Conservation (phyloP, 2,113 vertebrate species). For the Megalops atlanticus region DNA sequence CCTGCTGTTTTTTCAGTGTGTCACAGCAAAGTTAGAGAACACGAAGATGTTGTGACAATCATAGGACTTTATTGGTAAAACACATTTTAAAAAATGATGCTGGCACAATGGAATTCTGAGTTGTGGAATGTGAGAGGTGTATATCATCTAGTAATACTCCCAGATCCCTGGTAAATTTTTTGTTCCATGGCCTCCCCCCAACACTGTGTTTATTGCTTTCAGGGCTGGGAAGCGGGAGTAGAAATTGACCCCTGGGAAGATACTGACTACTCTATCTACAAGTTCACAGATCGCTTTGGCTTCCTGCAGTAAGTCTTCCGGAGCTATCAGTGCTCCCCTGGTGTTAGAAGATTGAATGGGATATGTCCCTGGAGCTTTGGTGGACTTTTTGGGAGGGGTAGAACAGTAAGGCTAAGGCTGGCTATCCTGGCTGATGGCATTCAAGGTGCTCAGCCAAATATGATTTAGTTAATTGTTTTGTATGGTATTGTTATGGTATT, state of each 20-base stretch:
- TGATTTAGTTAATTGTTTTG: too few relatives aligned
- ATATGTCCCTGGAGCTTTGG: background rate
- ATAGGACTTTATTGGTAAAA: too few relatives aligned
- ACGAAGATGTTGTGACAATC: too few relatives aligned
- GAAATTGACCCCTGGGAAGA: slow-evolving; percentile 85
- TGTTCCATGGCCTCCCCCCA: slow-evolving; percentile 15
- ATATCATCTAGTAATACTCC: background rate
- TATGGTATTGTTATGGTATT: too few relatives aligned
- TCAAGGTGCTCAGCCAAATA: too few relatives aligned
- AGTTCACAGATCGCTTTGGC: slow-evolving; percentile 85
- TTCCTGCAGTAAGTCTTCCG: slow-evolving; percentile 81
- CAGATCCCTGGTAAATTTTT: background rate
- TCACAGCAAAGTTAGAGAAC: background rate
- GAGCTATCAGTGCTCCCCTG: background rate
- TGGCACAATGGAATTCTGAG: background rate
- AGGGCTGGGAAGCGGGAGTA: slow-evolving; percentile 81
- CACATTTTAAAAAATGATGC: background rate
- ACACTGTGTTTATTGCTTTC: slow-evolving; percentile 45
- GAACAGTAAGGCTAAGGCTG: too few relatives aligned
- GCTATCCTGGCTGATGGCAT: too few relatives aligned
- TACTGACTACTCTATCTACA: slow-evolving; percentile 79
- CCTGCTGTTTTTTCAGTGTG: background rate
- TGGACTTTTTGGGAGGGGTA: too few relatives aligned
- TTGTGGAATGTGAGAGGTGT: background rate
- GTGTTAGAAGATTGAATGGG: background rate